Percentiles rank a stretch among this genome's conserved stretches.
These are phyloP conservation scores for Lineus longissimus DNA, from an alignment of 1,140 invertebrate genomes.

Conservation along the genomic window DNA sequence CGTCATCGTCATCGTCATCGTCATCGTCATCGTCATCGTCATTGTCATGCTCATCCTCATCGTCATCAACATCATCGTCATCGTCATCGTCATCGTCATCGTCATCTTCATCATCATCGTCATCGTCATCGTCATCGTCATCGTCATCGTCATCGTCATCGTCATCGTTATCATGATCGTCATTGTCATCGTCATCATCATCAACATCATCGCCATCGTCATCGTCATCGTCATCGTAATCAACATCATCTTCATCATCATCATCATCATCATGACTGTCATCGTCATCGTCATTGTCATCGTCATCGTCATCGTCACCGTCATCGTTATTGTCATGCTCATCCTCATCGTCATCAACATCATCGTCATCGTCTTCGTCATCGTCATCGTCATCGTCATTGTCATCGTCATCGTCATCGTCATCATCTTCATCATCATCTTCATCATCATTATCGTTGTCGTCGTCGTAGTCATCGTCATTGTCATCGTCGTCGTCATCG, in stretches of 20 bases:
- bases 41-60: too few relatives aligned
- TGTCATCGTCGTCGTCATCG: too few relatives aligned
- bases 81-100: slow-evolving; percentile 9
- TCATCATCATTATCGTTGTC: slow-evolving; percentile 14
- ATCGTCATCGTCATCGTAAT: slow-evolving; percentile 14
- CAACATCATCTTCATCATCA: slow-evolving; percentile 12
- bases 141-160: slow-evolving; percentile 15
- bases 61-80: too few relatives aligned
- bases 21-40: slow-evolving; percentile 17
- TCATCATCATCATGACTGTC: background rate
- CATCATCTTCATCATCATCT: slow-evolving; percentile 15
- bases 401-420: slow-evolving; percentile 15
- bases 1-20: slow-evolving; percentile 9
- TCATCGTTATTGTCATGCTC: too few relatives aligned
- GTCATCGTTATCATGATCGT: slow-evolving; percentile 14
- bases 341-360: too few relatives aligned
- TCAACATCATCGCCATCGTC: slow-evolving; percentile 6
- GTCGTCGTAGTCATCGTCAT: too few relatives aligned
- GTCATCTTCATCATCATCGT: slow-evolving; percentile 15
- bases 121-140: slow-evolving; percentile 12
- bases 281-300: slow-evolving; percentile 5
- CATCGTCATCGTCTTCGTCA: too few relatives aligned
- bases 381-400: slow-evolving; percentile 10
- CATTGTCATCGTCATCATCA: background rate
- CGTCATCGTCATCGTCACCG: slow-evolving; percentile 11